A percentile compares a stretch with the other conserved stretches of the same genome.
Evolutionary conservation across 2,888 invertebrate genomes (phyloP).

Genomic region (Zaprionus bogoriensis): DNA sequence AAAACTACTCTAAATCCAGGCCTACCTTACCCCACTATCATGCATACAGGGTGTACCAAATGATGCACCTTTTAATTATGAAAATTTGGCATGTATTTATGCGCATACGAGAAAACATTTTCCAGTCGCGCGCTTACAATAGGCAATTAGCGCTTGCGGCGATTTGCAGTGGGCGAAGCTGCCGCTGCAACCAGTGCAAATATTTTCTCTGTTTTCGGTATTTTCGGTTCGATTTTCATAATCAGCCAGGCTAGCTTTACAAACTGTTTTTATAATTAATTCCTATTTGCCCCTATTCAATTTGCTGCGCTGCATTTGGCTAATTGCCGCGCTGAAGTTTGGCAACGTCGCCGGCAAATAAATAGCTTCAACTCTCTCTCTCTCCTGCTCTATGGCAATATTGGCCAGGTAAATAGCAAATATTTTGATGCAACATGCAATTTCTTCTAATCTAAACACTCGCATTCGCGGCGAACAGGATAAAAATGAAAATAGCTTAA

Average conservation of each 20-base stretch:
- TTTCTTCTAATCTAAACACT: constrained; percentile 74
- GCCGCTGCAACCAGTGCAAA: constrained; percentile 36
- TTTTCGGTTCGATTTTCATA: background rate
- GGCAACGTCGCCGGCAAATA: constrained; percentile 26
- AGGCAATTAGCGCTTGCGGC: constrained; percentile 47
- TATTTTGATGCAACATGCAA: constrained; percentile 76
- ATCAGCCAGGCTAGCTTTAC: constrained; percentile 18
- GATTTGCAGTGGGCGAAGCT: background rate
- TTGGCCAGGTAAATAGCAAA: constrained; percentile 67
- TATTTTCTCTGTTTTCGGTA: constrained; percentile 17
- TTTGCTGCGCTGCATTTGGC: constrained; percentile 48
- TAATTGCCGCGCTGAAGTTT: constrained; percentile 52
- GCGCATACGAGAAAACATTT: constrained; percentile 13
- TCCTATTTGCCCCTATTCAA: constrained; percentile 46
- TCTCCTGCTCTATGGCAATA: constrained; percentile 16
- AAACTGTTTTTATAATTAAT: constrained; percentile 64
- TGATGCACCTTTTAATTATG: constrained; percentile 43
- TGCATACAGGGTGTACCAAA: constrained; percentile 6
- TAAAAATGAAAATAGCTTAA: constrained; percentile 62
- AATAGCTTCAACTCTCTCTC: constrained; percentile 15
- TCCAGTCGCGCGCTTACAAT: constrained; percentile 27
- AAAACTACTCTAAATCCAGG: background rate
- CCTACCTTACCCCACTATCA: background rate
- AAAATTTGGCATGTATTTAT: constrained; percentile 16
- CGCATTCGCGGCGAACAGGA: constrained; percentile 48